Percentiles rank a stretch among this genome's conserved stretches.
Conservation (phyloP, 1,140 invertebrate genomes). For the Micrasema longulum region DNA sequence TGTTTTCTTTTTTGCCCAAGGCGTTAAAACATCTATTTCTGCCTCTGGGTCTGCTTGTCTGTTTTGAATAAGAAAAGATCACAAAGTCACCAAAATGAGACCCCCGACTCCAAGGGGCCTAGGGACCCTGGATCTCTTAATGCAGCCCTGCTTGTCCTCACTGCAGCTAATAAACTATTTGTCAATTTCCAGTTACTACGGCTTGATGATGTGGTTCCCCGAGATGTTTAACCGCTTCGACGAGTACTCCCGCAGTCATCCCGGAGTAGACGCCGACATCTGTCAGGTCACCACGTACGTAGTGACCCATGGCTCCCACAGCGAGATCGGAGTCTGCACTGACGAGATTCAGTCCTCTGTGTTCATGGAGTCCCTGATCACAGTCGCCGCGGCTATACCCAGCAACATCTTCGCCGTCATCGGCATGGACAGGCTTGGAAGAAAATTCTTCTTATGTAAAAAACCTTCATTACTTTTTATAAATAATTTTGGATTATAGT, state of each 20-base stretch:
- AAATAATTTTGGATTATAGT: neutral
- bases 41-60: too few species aligned
- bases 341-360: constrained; percentile 80
- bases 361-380: constrained; percentile 88
- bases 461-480: constrained; percentile 2
- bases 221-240: constrained; percentile 90
- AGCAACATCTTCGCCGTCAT: constrained; percentile 85
- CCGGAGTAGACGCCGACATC: constrained; percentile 74
- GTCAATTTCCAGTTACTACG: constrained; percentile 76
- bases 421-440: constrained; percentile 81
- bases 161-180: neutral
- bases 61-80: too few species aligned
- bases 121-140: too few species aligned
- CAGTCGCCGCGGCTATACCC: constrained; percentile 85
- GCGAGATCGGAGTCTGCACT: constrained; percentile 71
- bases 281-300: constrained; percentile 83
- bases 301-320: constrained; percentile 73
- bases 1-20: too few species aligned
- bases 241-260: constrained; percentile 75
- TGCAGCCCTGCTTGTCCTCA: too few species aligned
- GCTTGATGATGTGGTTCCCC: constrained; percentile 93
- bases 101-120: too few species aligned
- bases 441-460: constrained; percentile 87
- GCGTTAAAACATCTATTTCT: too few species aligned
- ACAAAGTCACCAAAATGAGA: too few species aligned